phyloP scores from a whole-genome alignment of 2,797 vertebrate species.

The Pangasius sanitwongsei region DNA sequence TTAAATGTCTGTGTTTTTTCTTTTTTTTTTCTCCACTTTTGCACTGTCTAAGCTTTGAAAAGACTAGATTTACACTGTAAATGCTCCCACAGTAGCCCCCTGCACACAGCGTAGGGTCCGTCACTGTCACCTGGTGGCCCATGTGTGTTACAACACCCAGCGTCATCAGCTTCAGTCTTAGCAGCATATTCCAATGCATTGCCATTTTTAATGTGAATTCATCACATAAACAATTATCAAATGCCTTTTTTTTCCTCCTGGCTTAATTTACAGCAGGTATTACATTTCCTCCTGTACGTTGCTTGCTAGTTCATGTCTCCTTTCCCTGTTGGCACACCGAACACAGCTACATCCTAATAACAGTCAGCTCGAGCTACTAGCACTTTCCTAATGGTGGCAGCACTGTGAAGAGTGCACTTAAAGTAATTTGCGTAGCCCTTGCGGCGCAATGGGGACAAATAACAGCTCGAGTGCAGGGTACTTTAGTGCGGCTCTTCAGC shows the following conservation, averaged over 20 bases:
- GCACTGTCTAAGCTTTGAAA: background rate
- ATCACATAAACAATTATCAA: background rate
- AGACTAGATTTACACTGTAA: background rate
- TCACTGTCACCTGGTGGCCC: slow-evolving; percentile 75
- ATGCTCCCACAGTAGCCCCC: background rate
- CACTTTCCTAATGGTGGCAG: slow-evolving; percentile 71
- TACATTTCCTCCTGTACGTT: slow-evolving; percentile 49
- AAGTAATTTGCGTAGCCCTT: slow-evolving; percentile 81
- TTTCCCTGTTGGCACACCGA: background rate
- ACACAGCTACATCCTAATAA: slow-evolving; percentile 37
- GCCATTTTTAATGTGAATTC: background rate
- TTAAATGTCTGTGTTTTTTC: background rate
- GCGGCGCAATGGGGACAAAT: slow-evolving; percentile 76
- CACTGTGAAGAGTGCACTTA: slow-evolving; percentile 78
- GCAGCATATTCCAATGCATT: background rate
- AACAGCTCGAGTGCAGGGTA: slow-evolving; percentile 75
- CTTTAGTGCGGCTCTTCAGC: slow-evolving; percentile 65
- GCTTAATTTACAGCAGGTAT: background rate
- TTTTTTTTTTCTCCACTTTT: background rate
- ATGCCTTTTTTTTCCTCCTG: background rate
- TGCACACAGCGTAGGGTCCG: slow-evolving; percentile 54
- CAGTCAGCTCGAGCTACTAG: slow-evolving; percentile 61
- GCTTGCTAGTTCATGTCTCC: background rate
- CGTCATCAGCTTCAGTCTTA: background rate
- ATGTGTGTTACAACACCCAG: slow-evolving; percentile 58